Evolutionary conservation across 2,797 vertebrate species (phyloP).

Genomic region (Oreochromis mossambicus): DNA sequence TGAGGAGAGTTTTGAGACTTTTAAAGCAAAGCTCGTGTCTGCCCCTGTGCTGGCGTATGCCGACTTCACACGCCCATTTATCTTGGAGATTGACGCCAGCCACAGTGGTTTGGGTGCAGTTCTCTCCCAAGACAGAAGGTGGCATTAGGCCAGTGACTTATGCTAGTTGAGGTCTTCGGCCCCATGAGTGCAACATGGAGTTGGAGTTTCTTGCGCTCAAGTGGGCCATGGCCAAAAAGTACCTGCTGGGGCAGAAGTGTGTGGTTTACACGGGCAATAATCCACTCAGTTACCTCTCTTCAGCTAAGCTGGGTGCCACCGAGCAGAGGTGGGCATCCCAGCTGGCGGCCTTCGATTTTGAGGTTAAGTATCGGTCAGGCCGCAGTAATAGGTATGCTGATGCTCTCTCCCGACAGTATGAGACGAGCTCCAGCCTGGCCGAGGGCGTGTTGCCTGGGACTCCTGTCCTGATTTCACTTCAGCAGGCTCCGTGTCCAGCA

Average conservation of each 20-base stretch:
- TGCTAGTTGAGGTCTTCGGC: fast-evolving
- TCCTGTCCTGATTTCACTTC: too few relatives aligned
- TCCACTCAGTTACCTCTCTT: background rate
- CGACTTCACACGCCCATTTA: too few relatives aligned
- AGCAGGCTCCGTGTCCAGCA: background rate
- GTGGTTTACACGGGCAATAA: background rate
- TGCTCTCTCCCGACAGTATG: background rate
- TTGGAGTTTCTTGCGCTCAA: fast-evolving
- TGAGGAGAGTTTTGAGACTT: too few relatives aligned
- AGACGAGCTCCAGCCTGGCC: background rate
- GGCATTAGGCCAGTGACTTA: too few relatives aligned
- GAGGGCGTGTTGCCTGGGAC: fast-evolving
- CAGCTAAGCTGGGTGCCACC: fast-evolving
- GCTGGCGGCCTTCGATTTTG: fast-evolving
- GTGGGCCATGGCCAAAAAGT: fast-evolving
- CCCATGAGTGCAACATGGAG: background rate
- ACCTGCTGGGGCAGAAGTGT: background rate
- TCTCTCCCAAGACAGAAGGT: too few relatives aligned
- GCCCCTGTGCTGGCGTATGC: too few relatives aligned
- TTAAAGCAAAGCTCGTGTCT: too few relatives aligned
- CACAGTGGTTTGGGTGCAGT: too few relatives aligned
- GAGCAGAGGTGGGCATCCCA: fast-evolving
- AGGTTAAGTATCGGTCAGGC: fast-evolving
- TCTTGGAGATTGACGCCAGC: too few relatives aligned
- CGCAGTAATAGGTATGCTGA: background rate